Percentiles rank a stretch among this genome's conserved stretches.
phyloP scores from a whole-genome alignment of 1,140 invertebrate species.

The Heliconius congener region DNA sequence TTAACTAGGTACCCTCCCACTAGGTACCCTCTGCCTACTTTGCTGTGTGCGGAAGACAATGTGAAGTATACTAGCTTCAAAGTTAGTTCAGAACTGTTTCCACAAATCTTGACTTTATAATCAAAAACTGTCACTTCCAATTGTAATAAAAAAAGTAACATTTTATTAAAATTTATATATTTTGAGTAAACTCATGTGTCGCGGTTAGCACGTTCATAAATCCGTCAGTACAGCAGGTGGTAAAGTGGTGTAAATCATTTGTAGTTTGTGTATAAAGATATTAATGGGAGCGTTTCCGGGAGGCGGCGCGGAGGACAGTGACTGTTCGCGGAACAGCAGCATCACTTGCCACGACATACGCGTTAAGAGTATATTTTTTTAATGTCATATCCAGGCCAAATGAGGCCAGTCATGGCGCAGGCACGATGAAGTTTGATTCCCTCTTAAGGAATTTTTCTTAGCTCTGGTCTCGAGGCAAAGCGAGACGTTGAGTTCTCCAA shows the following conservation, averaged over 20 bases:
- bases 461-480: too few species aligned
- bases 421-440: too few species aligned
- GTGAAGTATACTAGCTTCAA: background rate
- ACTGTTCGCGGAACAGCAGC: slow-evolving; percentile 21
- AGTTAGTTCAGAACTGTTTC: background rate
- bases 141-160: background rate
- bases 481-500: too few species aligned
- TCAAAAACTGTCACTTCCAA: background rate
- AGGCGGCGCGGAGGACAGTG: slow-evolving; percentile 30
- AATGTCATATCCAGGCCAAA: background rate
- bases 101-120: background rate
- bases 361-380: background rate
- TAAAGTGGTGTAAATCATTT: slow-evolving; percentile 37
- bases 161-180: slow-evolving; percentile 1
- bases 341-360: background rate
- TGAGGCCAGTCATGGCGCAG: too few species aligned
- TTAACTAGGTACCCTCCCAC: too few species aligned
- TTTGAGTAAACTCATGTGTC: slow-evolving; percentile 13
- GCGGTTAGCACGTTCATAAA: slow-evolving; percentile 26
- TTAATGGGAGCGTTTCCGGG: slow-evolving; percentile 30
- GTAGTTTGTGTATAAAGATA: slow-evolving; percentile 20
- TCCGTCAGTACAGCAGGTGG: slow-evolving; percentile 34
- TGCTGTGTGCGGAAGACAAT: too few species aligned
- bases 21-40: too few species aligned
- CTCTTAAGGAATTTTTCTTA: too few species aligned